Evolutionary conservation across 2,888 invertebrate species (phyloP).

Genomic region (Tachina fera): DNA sequence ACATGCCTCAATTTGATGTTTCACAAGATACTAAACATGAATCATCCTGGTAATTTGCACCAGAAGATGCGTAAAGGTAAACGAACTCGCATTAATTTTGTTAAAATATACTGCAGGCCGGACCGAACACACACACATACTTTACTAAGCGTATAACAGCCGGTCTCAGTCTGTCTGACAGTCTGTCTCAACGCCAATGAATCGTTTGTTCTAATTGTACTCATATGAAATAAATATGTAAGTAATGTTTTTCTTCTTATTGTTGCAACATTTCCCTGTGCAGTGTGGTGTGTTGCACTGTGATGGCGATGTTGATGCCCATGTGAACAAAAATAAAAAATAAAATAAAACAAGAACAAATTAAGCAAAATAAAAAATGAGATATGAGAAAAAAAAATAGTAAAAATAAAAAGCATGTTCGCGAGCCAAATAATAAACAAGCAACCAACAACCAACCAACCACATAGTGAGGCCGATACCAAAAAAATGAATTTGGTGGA

Average conservation of each 20-base stretch:
- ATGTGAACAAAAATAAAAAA: slow-evolving; percentile 8
- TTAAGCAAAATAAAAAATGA: slow-evolving; percentile 54
- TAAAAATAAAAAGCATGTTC: slow-evolving; percentile 13
- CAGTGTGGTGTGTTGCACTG: slow-evolving; percentile 23
- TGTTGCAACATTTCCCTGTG: slow-evolving; percentile 39
- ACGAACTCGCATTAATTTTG: slow-evolving; percentile 52
- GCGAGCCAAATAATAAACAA: slow-evolving; percentile 35
- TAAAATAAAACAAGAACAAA: slow-evolving; percentile 43
- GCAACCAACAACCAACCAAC: slow-evolving; percentile 16
- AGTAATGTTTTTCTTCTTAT: slow-evolving; percentile 42
- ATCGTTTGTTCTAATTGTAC: slow-evolving; percentile 64
- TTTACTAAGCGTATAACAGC: neutral
- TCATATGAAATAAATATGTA: slow-evolving; percentile 55
- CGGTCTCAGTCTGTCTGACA: neutral
- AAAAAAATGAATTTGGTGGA: slow-evolving; percentile 53
- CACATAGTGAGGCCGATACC: slow-evolving; percentile 52
- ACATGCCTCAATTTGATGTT: slow-evolving; percentile 48
- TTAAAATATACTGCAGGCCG: slow-evolving; percentile 10
- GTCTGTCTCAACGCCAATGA: slow-evolving; percentile 11
- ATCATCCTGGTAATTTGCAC: slow-evolving; percentile 44
- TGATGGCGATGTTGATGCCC: slow-evolving; percentile 24
- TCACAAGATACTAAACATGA: slow-evolving; percentile 33
- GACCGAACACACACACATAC: neutral
- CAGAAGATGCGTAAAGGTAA: slow-evolving; percentile 54
- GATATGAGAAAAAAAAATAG: neutral